Evolutionary conservation across 64 coral and sea anemone species (phyloP).

Genomic region (Porites lutea): DNA sequence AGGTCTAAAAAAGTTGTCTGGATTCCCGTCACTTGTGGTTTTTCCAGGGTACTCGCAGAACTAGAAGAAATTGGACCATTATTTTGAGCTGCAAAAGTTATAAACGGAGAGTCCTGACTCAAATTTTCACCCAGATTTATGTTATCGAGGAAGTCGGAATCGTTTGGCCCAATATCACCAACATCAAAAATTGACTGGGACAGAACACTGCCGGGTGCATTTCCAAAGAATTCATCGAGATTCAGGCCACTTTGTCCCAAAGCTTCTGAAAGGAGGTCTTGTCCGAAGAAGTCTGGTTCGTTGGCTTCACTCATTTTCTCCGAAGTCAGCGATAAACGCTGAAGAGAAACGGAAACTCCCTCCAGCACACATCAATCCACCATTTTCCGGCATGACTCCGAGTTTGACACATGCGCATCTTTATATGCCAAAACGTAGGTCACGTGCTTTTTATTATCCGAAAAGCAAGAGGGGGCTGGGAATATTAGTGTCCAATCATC

Average conservation of each 20-base stretch:
- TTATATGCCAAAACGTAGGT: background rate
- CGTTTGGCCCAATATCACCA: background rate
- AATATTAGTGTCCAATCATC: background rate
- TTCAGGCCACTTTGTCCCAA: conserved; percentile 77
- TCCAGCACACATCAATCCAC: conserved; percentile 25
- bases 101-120: background rate
- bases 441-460: background rate
- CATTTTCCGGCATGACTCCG: conserved; percentile 55
- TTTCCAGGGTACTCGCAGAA: background rate
- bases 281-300: conserved; percentile 11
- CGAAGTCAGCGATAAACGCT: conserved; percentile 56
- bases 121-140: conserved; percentile 16
- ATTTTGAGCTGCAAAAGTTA: conserved; percentile 4
- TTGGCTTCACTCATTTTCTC: conserved; percentile 30
- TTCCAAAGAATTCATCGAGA: conserved; percentile 65
- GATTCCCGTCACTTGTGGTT: conserved; percentile 11
- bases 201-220: conserved; percentile 38
- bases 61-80: background rate
- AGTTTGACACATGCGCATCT: conserved; percentile 23
- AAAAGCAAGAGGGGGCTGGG: background rate
- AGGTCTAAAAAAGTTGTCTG: conserved; percentile 20
- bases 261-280: conserved; percentile 67
- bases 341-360: conserved; percentile 52
- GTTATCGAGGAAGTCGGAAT: conserved; percentile 34
- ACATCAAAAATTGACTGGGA: conserved; percentile 28